A percentile compares a stretch with the other conserved stretches of the same genome.
Evolutionary conservation across 2,797 vertebrate species (phyloP).

Genomic region (Siniperca scherzeri): DNA sequence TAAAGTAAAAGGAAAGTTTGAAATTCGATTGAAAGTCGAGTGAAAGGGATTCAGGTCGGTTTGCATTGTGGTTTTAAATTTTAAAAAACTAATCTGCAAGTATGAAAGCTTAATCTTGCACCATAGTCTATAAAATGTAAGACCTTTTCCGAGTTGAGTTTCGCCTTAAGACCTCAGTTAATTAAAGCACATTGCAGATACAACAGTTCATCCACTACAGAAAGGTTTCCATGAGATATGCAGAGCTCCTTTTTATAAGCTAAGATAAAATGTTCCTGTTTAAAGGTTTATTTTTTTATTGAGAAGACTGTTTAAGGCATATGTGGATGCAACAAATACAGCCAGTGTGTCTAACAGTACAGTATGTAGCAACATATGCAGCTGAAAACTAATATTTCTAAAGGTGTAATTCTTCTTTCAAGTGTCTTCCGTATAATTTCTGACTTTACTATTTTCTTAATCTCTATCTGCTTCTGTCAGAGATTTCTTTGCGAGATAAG

Average conservation of each 20-base stretch:
- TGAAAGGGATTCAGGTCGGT: neutral
- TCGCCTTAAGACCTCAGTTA: neutral
- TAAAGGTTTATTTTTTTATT: neutral
- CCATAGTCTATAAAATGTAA: neutral
- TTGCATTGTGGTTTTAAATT: neutral
- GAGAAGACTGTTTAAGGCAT: neutral
- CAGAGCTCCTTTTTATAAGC: neutral
- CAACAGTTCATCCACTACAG: neutral
- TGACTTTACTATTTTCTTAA: neutral
- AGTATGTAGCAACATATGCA: neutral
- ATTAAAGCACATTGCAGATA: conserved; percentile 15
- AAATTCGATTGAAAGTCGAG: neutral
- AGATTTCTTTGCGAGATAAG: neutral
- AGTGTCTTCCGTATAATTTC: neutral
- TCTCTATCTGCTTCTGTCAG: neutral
- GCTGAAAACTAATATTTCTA: neutral
- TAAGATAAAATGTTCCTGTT: neutral
- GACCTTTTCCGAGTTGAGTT: neutral
- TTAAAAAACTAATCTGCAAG: neutral
- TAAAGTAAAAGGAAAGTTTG: neutral
- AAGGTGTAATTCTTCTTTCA: neutral
- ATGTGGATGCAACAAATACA: neutral
- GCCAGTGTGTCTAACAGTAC: neutral
- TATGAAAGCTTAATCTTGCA: neutral
- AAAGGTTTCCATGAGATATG: neutral